Conservation (phyloP, 2,888 invertebrate genomes). For the Phytoseiulus persimilis region DNA sequence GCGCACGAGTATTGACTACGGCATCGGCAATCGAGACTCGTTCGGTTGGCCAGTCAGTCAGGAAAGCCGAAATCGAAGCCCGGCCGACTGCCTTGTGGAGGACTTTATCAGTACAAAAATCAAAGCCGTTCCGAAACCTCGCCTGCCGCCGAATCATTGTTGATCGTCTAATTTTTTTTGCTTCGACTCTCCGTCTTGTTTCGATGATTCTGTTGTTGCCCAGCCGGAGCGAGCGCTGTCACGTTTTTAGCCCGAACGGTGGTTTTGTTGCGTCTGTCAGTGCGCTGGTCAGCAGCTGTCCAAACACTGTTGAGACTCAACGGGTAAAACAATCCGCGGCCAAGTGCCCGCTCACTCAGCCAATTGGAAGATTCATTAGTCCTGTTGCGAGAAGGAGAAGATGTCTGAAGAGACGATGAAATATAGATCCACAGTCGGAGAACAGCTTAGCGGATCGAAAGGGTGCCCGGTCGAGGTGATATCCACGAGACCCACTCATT, state of each 20-base stretch:
- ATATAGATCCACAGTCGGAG: too few relatives aligned
- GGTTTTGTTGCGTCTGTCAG: neutral
- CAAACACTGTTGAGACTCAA: neutral
- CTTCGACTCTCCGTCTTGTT: neutral
- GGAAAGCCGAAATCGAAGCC: neutral
- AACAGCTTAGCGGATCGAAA: neutral
- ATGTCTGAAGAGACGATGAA: neutral
- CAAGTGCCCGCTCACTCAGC: neutral
- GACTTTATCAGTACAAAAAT: neutral
- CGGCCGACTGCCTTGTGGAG: neutral
- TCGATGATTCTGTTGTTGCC: neutral
- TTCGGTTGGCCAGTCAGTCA: neutral
- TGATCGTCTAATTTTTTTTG: neutral
- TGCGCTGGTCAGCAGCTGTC: neutral
- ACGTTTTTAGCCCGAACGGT: neutral
- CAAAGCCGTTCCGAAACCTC: neutral
- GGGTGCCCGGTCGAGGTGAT: neutral
- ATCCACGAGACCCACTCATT: too few relatives aligned
- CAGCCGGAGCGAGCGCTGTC: neutral
- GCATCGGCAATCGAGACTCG: neutral
- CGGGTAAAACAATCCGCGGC: neutral
- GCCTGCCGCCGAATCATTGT: neutral
- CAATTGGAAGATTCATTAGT: neutral
- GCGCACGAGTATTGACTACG: neutral
- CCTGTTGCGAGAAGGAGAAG: neutral